Percentiles rank a stretch among this genome's conserved stretches.
Conservation (phyloP, 2,888 invertebrate species). For the Rhagium mordax region DNA sequence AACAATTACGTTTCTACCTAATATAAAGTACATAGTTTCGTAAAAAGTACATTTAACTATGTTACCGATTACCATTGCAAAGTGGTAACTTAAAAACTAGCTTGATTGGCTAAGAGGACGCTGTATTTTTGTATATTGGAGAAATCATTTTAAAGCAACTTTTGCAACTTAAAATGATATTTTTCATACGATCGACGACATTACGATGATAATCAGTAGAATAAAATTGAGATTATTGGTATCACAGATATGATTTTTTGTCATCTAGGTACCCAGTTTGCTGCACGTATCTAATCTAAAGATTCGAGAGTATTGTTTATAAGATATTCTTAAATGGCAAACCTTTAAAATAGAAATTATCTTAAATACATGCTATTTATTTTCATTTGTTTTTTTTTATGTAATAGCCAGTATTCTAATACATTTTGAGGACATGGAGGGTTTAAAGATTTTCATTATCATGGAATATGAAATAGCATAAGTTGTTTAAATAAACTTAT, state of each 20-base stretch:
- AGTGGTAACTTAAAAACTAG: no score
- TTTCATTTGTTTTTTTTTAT: constrained; percentile 24
- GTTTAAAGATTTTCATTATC: constrained; percentile 5
- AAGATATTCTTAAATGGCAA: constrained; percentile 23
- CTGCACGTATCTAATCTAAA: constrained; percentile 22
- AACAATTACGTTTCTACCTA: no score
- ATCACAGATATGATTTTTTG: constrained; percentile 14
- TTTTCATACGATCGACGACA: not conserved
- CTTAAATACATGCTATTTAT: constrained; percentile 17
- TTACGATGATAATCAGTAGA: not conserved
- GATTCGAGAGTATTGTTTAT: constrained; percentile 32
- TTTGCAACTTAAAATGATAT: not conserved
- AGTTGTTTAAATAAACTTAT: not conserved
- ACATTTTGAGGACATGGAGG: constrained; percentile 6
- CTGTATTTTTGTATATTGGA: no score
- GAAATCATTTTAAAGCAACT: no score
- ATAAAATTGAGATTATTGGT: constrained; percentile 11
- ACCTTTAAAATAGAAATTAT: constrained; percentile 26
- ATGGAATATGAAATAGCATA: not conserved
- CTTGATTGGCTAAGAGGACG: no score
- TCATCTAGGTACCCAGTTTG: constrained; percentile 15
- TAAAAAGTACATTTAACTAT: no score
- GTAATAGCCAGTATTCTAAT: not conserved
- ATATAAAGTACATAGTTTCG: no score
- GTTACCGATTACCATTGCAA: no score